Evolutionary conservation across 2,113 vertebrate species (phyloP).

Genomic region (Myiopsitta monachus): DNA sequence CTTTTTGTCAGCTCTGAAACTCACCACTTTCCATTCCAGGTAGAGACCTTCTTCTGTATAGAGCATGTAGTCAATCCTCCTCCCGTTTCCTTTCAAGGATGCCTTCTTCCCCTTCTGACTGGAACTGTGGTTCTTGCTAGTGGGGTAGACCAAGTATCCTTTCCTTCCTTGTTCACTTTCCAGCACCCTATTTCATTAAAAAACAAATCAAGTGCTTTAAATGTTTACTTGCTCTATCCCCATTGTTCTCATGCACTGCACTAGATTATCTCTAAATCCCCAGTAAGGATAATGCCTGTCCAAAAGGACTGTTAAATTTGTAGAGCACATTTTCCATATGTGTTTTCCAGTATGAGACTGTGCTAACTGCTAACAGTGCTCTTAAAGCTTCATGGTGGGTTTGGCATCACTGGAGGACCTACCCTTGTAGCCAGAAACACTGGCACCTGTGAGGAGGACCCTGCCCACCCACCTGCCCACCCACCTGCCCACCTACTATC

Average conservation of each 20-base stretch:
- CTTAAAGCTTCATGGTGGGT: not conserved
- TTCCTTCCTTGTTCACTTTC: slow-evolving; percentile 95
- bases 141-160: slow-evolving; percentile 90
- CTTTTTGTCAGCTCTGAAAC: slow-evolving; percentile 1
- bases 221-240: not conserved
- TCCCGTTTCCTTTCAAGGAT: slow-evolving; percentile 89
- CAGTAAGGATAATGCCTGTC: not conserved
- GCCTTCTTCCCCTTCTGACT: slow-evolving; percentile 92
- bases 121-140: slow-evolving; percentile 88
- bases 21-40: slow-evolving; percentile 93
- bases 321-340: not conserved
- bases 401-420: not conserved
- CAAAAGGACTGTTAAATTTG: not conserved
- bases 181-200: slow-evolving; percentile 80
- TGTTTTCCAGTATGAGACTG: not conserved
- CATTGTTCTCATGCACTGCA: rapidly evolving
- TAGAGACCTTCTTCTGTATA: slow-evolving; percentile 90
- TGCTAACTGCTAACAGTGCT: not conserved
- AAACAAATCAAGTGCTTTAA: not conserved
- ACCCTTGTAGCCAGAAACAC: not conserved
- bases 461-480: too few species aligned
- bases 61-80: slow-evolving; percentile 95
- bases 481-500: not conserved
- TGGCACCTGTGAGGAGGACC: not conserved
- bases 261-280: not conserved